Percentiles rank a stretch among this genome's conserved stretches.
These are phyloP conservation scores for Porites lutea DNA, from an alignment of 64 coral and sea anemone species.

Conservation along the genomic window DNA sequence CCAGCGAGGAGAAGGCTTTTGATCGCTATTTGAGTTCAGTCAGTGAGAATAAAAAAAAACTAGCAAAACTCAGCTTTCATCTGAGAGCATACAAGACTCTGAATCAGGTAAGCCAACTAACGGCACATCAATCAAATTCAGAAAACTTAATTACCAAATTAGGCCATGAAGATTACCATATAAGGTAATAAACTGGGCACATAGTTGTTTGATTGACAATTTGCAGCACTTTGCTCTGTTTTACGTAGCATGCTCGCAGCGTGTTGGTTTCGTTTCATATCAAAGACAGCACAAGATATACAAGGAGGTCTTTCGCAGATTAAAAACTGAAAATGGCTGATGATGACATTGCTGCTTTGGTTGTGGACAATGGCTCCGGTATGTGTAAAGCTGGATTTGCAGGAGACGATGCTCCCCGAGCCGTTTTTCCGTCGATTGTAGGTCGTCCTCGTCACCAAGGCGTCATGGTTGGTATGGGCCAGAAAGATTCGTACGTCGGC, in stretches of 20 bases:
- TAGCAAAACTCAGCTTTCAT: too few relatives aligned
- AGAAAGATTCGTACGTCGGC: slow-evolving; percentile 76
- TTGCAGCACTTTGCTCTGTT: slow-evolving; percentile 2
- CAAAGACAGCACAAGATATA: neutral
- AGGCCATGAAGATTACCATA: slow-evolving; percentile 30
- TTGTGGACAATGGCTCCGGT: slow-evolving; percentile 92
- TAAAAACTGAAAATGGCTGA: slow-evolving; percentile 74
- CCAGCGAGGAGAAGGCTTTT: too few relatives aligned
- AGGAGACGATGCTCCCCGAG: slow-evolving; percentile 87
- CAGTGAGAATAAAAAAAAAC: too few relatives aligned
- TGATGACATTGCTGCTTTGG: slow-evolving; percentile 89
- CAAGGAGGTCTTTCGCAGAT: neutral
- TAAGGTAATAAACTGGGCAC: slow-evolving; percentile 43
- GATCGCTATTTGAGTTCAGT: too few relatives aligned
- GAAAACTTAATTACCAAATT: slow-evolving; percentile 51
- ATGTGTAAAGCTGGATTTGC: slow-evolving; percentile 95
- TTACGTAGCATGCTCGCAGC: slow-evolving; percentile 5
- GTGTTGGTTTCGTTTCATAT: neutral
- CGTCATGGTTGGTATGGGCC: slow-evolving; percentile 79
- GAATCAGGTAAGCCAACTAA: slow-evolving; percentile 30
- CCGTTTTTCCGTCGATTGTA: slow-evolving; percentile 84
- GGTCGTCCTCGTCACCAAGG: slow-evolving; percentile 70
- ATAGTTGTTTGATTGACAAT: neutral
- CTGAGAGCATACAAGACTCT: neutral
- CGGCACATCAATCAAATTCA: neutral